Percentiles rank a stretch among this genome's conserved stretches.
phyloP scores from a whole-genome alignment of 1,140 invertebrate species.

The Bactericera cockerelli region DNA sequence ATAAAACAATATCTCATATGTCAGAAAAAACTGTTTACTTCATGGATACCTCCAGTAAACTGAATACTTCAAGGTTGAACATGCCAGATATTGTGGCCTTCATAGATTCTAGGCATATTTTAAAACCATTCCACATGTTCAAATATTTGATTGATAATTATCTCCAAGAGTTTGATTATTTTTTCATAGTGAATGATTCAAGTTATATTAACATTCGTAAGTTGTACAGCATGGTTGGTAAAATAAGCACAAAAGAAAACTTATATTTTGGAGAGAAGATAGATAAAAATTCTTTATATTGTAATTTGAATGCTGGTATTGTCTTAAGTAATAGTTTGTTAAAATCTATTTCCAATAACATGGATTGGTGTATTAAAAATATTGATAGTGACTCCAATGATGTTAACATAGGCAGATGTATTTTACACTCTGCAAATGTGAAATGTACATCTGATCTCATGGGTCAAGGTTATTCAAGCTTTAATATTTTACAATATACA shows the following conservation, averaged over 20 bases:
- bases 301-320: conserved; percentile 47
- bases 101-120: conserved; percentile 52
- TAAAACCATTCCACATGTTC: conserved; percentile 65
- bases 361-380: conserved; percentile 76
- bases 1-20: conserved; percentile 60
- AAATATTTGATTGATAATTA: conserved; percentile 83
- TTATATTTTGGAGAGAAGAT: conserved; percentile 50
- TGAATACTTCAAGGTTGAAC: conserved; percentile 37
- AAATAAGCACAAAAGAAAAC: conserved; percentile 65
- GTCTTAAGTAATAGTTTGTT: conserved; percentile 60
- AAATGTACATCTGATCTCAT: conserved; percentile 33
- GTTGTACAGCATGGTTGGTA: conserved; percentile 47
- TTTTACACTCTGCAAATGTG: conserved; percentile 47
- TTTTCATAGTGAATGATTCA: conserved; percentile 66
- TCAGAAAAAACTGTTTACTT: conserved; percentile 62
- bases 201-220: conserved; percentile 60
- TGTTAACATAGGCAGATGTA: conserved; percentile 67
- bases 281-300: conserved; percentile 36
- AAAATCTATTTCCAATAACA: conserved; percentile 46
- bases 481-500: conserved; percentile 7
- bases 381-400: conserved; percentile 58
- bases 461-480: conserved; percentile 12
- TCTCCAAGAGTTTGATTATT: conserved; percentile 76
- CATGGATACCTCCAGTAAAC: conserved; percentile 50
- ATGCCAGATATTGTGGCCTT: conserved; percentile 65